Conservation (phyloP, 2,113 vertebrate species). For the Electrona antarctica region DNA sequence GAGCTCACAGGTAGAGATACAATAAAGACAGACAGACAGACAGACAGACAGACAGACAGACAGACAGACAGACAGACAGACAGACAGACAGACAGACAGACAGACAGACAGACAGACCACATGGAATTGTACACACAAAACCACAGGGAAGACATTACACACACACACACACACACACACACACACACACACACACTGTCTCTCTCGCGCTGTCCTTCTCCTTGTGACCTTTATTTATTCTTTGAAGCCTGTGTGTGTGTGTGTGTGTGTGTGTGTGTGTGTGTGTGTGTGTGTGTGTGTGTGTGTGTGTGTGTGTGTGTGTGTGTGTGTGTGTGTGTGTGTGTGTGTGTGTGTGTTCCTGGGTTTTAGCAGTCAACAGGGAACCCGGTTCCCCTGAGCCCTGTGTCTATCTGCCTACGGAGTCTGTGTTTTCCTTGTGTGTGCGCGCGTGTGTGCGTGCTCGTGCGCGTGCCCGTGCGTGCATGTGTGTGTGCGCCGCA, state of each 20-base stretch:
- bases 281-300: slow-evolving; percentile 27
- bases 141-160: slow-evolving; percentile 32
- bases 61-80: slow-evolving; percentile 8
- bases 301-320: neutral
- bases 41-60: slow-evolving; percentile 7
- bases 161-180: neutral
- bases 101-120: slow-evolving; percentile 16
- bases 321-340: slow-evolving; percentile 1
- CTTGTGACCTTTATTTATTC: slow-evolving; percentile 63
- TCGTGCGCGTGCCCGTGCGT: neutral
- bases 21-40: too few species aligned
- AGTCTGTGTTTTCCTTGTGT: slow-evolving; percentile 1
- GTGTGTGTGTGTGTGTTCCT: slow-evolving; percentile 13
- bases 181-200: neutral
- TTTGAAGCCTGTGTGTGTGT: slow-evolving; percentile 22
- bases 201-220: too few species aligned
- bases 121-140: slow-evolving; percentile 33
- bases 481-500: slow-evolving; percentile 2
- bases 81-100: slow-evolving; percentile 2
- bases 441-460: neutral
- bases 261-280: neutral
- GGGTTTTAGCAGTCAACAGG: slow-evolving; percentile 24
- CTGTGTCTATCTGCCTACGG: neutral
- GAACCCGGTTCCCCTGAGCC: slow-evolving; percentile 26
- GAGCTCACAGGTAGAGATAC: too few species aligned